Evolutionary conservation across 2,888 invertebrate species (phyloP), one percentile per base, ranked within the genome.

Genomic region (Tetrapedia diversipes): DNA sequence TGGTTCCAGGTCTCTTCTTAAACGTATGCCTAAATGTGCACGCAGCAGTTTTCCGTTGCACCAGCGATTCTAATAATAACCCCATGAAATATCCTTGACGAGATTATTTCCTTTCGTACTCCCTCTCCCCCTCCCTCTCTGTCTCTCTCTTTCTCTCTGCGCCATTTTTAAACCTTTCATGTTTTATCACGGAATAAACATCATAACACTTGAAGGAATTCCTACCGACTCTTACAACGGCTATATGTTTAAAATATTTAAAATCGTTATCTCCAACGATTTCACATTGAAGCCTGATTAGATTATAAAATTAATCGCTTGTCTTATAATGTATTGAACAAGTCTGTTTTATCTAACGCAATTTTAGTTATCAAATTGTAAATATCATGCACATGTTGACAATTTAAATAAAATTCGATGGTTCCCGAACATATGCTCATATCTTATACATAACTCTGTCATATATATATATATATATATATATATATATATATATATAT

Each of bases 11-110:
- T 34, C n/a, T n/a, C n/a, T n/a, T n/a, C n/a, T n/a, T n/a, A n/a
- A 27, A 41, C 22, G 14, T 39, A 8, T 22, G 32, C 1, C n/a
- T n/a, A n/a, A n/a, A 11, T 16, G 19, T 32, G 19, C n/a, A 19
- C 24, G 2, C 10, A 4, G 37, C 47, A 39, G 45, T 49, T n/a
- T 16, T 2, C 11, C 11, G 22, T 54, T 41, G 14, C 49, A 43
- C 49, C 22, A 56, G 43, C 32, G 8, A 11, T 8, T 29, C 39
- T 37, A 75, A 75, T 24, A 47, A 59, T 68, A 61, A 4, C 24
- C 24, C 16, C 10, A 34, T 47, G 59, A 27, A 6, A 22, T 65
- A 73, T 73, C 75, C 75, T 73, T 59, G 64, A 59, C 16, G 19
- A 19, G 24, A 59, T 34, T 53, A 16, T 59, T 60, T 24, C 27